phyloP scores from a whole-genome alignment of 2,113 vertebrate species.

The human (Homo sapiens) region GRCh38 chrX:95417001-95417500 shows the following conservation, averaged over 20 bases:
- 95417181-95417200: neutral
- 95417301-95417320: neutral
- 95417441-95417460: neutral
- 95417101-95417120: neutral
- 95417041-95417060: neutral
- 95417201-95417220: neutral
- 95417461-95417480: neutral
- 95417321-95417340: neutral
- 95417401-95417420: neutral
- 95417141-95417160: neutral
- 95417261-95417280: neutral
- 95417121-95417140: neutral
- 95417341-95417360: neutral
- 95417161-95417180: neutral
- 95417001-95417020: neutral
- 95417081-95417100: neutral
- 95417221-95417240: neutral
- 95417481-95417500: neutral
- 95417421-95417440: neutral
- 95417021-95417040: neutral
- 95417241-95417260: neutral
- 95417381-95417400: neutral
- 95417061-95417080: neutral
- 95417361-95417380: neutral
- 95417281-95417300: neutral